Base-by-base conservation (phyloP, 1,140 invertebrate species). In the Proctacanthus coquilletti region DNA sequence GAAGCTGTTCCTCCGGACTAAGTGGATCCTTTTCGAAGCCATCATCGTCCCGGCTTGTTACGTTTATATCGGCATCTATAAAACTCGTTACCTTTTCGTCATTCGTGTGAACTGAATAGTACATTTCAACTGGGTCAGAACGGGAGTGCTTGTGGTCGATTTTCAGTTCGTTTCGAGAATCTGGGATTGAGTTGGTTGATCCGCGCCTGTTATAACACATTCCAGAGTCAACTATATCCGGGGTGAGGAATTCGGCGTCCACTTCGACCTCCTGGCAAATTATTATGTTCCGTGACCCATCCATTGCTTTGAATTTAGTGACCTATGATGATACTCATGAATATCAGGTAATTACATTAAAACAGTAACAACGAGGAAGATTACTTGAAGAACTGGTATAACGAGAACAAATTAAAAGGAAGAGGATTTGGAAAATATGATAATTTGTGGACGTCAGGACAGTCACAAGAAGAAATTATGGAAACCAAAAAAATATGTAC, bases 131-230 rank as follows among this genome's bases (percentile, higher is more conserved):
- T 0, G 74, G 73, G 60, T 84, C 80, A 20, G 79, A 82, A 36
- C 66, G 68, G n/a, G 79, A 79, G 64, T 83, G 77, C 36, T 71
- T 67, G 52, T 82, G 77, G 38, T 72, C 69, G 44, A 72, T 70
- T 52, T 63, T 63, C n/a, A 71, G 18, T 14, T 35, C 5, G 38
- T 29, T 15, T 19, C 21, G 15, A 23, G 34, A 4, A 20, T 18
- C 36, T 33, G 32, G 19, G 21, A 10, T 23, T 39, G 18, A 40
- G 44, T 42, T 21, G 47, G 35, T 9, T 33, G 50, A 21, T 43
- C 39, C 4, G 55, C 55, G 5, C 45, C 42, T 18, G 15, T 36
- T 23, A 18, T 17, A 2, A 18, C 34, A 19, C 34, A 35, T 21
- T 38, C 10, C 13, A 8, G 44, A 40, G 23, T 57, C 49, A 17